Evolutionary conservation across 2,888 invertebrate genomes (phyloP).

Genomic region (Strigamia transsilvanica): DNA sequence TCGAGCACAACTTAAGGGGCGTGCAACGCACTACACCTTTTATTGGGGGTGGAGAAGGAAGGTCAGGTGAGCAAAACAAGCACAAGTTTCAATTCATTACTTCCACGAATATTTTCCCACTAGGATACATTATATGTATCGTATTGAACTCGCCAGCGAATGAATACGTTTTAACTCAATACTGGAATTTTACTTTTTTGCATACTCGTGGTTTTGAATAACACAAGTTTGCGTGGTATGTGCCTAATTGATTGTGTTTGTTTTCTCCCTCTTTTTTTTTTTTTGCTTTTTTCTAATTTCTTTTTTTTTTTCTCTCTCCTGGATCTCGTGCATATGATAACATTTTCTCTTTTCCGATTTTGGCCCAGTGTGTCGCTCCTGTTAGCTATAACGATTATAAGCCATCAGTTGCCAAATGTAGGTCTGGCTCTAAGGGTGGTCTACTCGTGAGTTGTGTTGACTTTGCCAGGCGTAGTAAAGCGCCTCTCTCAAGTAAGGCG

Average conservation of each 20-base stretch:
- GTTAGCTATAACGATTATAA: constrained; percentile 26
- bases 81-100: neutral
- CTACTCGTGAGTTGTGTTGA: constrained; percentile 48
- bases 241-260: constrained; percentile 48
- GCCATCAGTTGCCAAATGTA: constrained; percentile 28
- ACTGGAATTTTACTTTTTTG: constrained; percentile 9
- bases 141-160: neutral
- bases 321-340: constrained; percentile 13
- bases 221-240: constrained; percentile 31
- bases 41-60: constrained; percentile 35
- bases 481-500: constrained; percentile 44
- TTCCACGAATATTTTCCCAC: neutral
- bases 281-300: neutral
- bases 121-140: neutral
- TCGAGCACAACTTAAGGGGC: constrained; percentile 69
- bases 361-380: constrained; percentile 34
- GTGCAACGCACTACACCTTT: constrained; percentile 60
- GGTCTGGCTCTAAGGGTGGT: constrained; percentile 38
- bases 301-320: neutral
- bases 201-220: constrained; percentile 20
- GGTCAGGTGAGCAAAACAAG: constrained; percentile 44
- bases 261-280: neutral
- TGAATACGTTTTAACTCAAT: neutral
- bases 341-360: constrained; percentile 36
- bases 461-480: constrained; percentile 43